Base-by-base conservation (phyloP, 1,140 invertebrate species). In the Papilio polytes region DNA sequence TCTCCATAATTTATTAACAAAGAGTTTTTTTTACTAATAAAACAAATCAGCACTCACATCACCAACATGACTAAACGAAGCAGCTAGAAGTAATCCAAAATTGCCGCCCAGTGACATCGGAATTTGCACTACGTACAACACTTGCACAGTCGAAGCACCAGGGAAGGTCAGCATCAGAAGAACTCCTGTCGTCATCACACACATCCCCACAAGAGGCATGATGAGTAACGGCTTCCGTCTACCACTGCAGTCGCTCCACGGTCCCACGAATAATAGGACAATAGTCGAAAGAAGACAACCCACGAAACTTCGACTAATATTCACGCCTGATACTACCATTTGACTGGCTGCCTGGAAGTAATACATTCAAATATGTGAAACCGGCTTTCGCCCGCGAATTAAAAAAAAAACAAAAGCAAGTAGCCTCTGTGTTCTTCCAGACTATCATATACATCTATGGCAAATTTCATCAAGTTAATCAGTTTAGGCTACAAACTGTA, bases 181-280 rank as follows among this genome's bases (percentile, higher is more conserved):
- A 0, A 95, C 89, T 70, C 83, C 89, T 12, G 88, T 86, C 3
- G 94, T 92, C 88, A 93, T 94, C 1, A 93, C 84, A 59, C 90
- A 89, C 94, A 95, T 95, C 1, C 94, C 94, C 0, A 91, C 78
- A 31, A 95, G 80, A 3, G 95, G 91, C 77, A 95, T 77, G 22
- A 95, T 88, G 9, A 95, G 89, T n/a, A 95, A 81, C 1, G 95
- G 95, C 63, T 95, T 95, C 80, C 95, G 86, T 41, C 94, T 84
- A 3, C 95, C 94, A 85, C 95, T 95, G 83, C 90, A 94, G 82
- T 95, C 95, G 78, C 95, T 95, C 95, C 94, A 95, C 2, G 95
- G 95, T 1, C 94, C 95, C 8, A 94, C 87, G 73, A 95, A 95
- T 2, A 95, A 73, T 6, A 95, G 84, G 0, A 95, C 87, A 0